Evolutionary conservation across 1,140 invertebrate genomes (phyloP).

Genomic region (Polyergus mexicanus): DNA sequence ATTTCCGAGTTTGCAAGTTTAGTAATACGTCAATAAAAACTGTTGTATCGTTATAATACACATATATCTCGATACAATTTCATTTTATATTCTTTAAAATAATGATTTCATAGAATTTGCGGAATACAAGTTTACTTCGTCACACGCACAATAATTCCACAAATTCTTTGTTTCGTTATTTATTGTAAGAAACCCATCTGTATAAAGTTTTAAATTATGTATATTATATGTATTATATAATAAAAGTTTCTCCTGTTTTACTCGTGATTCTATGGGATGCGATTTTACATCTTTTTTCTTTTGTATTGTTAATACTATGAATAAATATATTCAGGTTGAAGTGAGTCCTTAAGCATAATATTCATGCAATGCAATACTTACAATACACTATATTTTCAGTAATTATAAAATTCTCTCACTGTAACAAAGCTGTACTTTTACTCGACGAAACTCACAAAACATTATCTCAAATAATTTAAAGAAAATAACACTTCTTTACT

Average conservation of each 20-base stretch:
- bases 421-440: too few relatives aligned
- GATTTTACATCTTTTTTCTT: not conserved
- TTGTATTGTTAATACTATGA: not conserved
- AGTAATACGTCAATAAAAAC: not conserved
- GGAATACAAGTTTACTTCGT: not conserved
- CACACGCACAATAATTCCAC: not conserved
- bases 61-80: not conserved
- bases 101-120: not conserved
- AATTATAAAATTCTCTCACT: too few relatives aligned
- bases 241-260: not conserved
- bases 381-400: too few relatives aligned
- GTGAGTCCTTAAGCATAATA: too few relatives aligned
- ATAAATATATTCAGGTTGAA: too few relatives aligned
- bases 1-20: not conserved
- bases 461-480: too few relatives aligned
- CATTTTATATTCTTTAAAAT: constrained; percentile 1
- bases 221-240: not conserved
- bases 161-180: constrained; percentile 27
- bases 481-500: too few relatives aligned
- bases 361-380: too few relatives aligned
- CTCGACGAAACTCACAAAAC: too few relatives aligned
- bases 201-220: constrained; percentile 19
- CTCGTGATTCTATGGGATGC: not conserved
- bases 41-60: not conserved
- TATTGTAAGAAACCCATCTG: constrained; percentile 9